Evolutionary conservation across 35 echinoderm and acorn worm genomes (phyloP).

Genomic region (Amphiura filiformis): DNA sequence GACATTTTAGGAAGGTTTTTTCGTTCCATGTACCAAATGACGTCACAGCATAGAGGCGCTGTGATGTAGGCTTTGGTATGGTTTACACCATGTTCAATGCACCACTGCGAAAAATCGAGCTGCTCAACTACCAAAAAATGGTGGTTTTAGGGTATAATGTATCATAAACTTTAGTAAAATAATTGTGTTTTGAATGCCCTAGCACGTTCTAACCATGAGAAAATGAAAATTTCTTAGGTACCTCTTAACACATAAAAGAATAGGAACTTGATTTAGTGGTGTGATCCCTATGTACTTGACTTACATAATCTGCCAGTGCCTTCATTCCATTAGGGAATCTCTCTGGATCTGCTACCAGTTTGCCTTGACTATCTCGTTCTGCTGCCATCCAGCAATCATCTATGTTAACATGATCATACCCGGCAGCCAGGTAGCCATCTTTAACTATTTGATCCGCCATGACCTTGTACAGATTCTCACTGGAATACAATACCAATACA

Average conservation of each 20-base stretch:
- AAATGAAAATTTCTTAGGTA: background rate
- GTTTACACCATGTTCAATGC: too few species aligned
- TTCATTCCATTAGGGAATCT: constrained; percentile 97
- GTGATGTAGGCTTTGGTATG: too few species aligned
- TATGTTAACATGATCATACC: constrained; percentile 94
- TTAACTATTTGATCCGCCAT: constrained; percentile 88
- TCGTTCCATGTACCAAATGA: too few species aligned
- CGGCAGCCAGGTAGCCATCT: constrained; percentile 85
- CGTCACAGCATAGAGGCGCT: too few species aligned
- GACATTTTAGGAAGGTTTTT: too few species aligned
- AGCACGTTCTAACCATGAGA: background rate
- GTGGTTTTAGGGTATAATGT: background rate
- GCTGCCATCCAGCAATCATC: constrained; percentile 94
- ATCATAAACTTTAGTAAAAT: background rate
- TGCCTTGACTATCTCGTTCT: constrained; percentile 61
- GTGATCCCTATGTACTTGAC: too few species aligned
- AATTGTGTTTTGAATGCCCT: background rate
- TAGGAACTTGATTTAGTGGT: too few species aligned
- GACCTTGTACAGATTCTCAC: constrained; percentile 84
- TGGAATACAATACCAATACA: constrained; percentile 25
- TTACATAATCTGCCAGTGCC: constrained; percentile 93
- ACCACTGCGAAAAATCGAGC: background rate
- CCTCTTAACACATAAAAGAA: background rate
- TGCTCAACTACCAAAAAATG: too few species aligned
- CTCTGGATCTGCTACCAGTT: constrained; percentile 71